Conservation (phyloP, 2,113 vertebrate species). For the Coryphaenoides rupestris region DNA sequence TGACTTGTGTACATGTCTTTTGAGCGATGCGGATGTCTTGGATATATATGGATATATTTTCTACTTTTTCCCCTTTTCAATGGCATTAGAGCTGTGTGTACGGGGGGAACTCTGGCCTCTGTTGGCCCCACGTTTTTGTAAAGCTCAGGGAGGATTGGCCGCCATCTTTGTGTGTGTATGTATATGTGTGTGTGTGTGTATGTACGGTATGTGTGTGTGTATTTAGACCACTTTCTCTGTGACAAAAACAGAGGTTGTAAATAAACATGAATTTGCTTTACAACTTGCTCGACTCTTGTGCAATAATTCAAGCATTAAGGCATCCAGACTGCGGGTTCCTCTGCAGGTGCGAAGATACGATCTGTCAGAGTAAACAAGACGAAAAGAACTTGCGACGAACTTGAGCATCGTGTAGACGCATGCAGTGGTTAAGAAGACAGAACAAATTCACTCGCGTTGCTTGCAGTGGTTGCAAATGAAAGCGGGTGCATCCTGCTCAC, state of each 20-base stretch:
- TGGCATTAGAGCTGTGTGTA: slow-evolving; percentile 64
- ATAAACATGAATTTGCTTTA: slow-evolving; percentile 77
- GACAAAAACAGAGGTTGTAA: slow-evolving; percentile 67
- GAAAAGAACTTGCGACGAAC: background rate
- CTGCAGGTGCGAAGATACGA: background rate
- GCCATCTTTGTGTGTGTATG: slow-evolving; percentile 44
- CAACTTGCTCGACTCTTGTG: slow-evolving; percentile 32
- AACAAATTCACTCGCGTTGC: background rate
- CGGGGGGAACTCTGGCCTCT: slow-evolving; percentile 53
- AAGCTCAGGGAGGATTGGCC: slow-evolving; percentile 77
- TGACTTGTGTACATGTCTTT: too few relatives aligned
- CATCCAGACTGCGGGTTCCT: too few relatives aligned
- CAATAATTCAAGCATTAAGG: too few relatives aligned
- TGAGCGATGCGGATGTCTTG: slow-evolving; percentile 23
- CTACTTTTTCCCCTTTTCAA: slow-evolving; percentile 35
- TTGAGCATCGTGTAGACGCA: slow-evolving; percentile 30
- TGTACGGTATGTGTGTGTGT: slow-evolving; percentile 44
- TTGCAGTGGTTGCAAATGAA: slow-evolving; percentile 22
- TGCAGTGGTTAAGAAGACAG: slow-evolving; percentile 53
- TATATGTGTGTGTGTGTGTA: too few relatives aligned
- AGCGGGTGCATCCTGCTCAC: slow-evolving; percentile 12
- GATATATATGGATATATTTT: too few relatives aligned
- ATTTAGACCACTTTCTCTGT: slow-evolving; percentile 67
- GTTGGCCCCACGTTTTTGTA: slow-evolving; percentile 63
- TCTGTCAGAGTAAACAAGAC: background rate